Base-by-base conservation (phyloP, 1,140 invertebrate genomes). In the Meloidogyne hapla region DNA sequence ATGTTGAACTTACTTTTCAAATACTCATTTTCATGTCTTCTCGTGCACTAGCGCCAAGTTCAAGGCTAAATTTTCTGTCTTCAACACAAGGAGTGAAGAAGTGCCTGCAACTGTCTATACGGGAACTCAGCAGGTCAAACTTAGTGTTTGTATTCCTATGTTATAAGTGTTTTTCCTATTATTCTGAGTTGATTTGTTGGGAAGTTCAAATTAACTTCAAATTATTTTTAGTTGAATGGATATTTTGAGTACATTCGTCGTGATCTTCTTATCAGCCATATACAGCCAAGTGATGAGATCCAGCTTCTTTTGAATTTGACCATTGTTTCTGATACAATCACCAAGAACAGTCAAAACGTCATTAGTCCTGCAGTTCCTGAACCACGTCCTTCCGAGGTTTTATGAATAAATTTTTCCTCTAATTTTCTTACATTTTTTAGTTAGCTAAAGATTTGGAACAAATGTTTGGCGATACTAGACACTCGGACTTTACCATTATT, bases 241-340 rank as follows among this genome's bases (percentile, higher is more conserved):
- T 86, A 87, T 73, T 86, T 86, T 45, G 86, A 86, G 67, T 86
- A 86, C 68, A 85, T 86, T 67, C 79, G 86, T 13, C 77, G 85
- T 12, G 86, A 86, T 71, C 48, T 82, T 18, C 75, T 86, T 12
- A 76, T 86, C 13, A 74, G 75, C 23, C 85, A 86, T 64, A 80
- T 82, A 26, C 28, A 68, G 74, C 33, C 77, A 71, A 56, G 79
- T 73, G 85, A 86, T 48, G 85, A 86, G 33, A 71, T 86, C 10
- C 78, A 85, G 67, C 71, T 86, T 23, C 40, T 73, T 18, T 42
- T 86, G 38, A 75, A 75, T 8, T 66, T 86, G 23, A 83, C 83
- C 6, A 78, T 87, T 26, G 80, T 83, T 38, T 83, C 84, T 15
- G 85, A 86, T 64, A 87, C 86, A 25, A 69, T 87, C 13, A 86